Evolutionary conservation across 2,113 vertebrate genomes (phyloP).

Genomic region (Notarius quadriscutis): DNA sequence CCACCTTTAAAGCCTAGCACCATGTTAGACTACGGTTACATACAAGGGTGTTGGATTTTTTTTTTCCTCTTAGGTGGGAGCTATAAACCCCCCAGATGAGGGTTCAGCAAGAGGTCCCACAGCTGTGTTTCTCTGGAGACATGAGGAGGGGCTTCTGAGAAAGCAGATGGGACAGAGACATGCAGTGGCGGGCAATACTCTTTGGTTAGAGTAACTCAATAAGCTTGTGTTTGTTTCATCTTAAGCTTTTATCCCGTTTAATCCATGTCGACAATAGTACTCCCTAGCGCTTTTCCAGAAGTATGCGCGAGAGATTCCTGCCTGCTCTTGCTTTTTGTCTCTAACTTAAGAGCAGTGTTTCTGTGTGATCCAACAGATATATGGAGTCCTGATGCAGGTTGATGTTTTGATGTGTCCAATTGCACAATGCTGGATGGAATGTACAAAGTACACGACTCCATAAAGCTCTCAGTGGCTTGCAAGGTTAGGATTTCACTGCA

Average conservation of each 20-base stretch:
- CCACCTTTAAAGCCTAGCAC: constrained; percentile 64
- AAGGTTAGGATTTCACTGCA: constrained; percentile 36
- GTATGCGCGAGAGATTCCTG: not conserved
- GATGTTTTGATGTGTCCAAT: constrained; percentile 39
- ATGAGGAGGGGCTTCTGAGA: constrained; percentile 52
- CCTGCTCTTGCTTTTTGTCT: not conserved
- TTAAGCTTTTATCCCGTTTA: constrained; percentile 37
- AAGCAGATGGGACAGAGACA: constrained; percentile 38
- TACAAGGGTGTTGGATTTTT: constrained; percentile 35
- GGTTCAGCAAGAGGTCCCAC: constrained; percentile 74
- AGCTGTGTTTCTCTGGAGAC: constrained; percentile 69
- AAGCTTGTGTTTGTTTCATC: constrained; percentile 50
- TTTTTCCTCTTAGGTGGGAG: constrained; percentile 35
- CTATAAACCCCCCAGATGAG: constrained; percentile 63
- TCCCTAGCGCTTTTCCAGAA: constrained; percentile 14
- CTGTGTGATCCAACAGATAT: constrained; percentile 17
- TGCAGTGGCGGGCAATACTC: constrained; percentile 55
- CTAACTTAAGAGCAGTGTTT: not conserved
- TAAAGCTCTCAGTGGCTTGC: constrained; percentile 28
- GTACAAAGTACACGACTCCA: constrained; percentile 25
- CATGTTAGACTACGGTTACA: constrained; percentile 70
- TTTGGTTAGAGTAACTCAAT: constrained; percentile 61
- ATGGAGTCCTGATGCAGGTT: constrained; percentile 10
- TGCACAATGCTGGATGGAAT: constrained; percentile 19
- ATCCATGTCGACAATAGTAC: constrained; percentile 5